A percentile compares a stretch with the other conserved stretches of the same genome.
Conservation (phyloP, 2,797 vertebrate genomes). For the Lithobates pipiens region DNA sequence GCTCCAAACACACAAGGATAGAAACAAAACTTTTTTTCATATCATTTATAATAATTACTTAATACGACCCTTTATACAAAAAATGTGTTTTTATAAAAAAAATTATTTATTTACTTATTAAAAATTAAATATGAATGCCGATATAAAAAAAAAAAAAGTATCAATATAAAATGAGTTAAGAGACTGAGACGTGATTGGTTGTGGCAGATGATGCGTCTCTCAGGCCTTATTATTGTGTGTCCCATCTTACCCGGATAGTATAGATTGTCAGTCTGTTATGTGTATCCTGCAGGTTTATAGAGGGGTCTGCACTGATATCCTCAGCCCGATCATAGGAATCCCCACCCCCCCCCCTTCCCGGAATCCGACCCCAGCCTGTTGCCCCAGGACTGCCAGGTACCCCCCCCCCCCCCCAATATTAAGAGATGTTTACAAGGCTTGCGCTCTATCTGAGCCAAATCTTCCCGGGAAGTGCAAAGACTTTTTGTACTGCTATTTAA, state of each 20-base stretch:
- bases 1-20: no score
- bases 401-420: not conserved
- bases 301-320: slow-evolving; percentile 3
- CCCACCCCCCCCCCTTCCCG: not conserved
- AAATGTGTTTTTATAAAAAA: no score
- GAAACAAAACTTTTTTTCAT: no score
- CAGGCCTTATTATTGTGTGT: not conserved
- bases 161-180: no score
- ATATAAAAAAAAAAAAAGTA: no score
- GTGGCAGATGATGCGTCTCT: not conserved
- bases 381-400: slow-evolving; percentile 21
- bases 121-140: no score
- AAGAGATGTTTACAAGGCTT: slow-evolving; percentile 47
- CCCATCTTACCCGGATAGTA: not conserved
- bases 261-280: not conserved
- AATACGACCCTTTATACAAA: no score
- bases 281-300: not conserved
- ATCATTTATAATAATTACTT: no score
- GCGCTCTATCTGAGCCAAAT: not conserved
- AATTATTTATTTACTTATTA: no score
- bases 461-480: slow-evolving; percentile 10
- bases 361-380: slow-evolving; percentile 7
- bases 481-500: slow-evolving; percentile 52
- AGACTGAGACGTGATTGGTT: no score
- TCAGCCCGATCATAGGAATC: not conserved